Conservation (phyloP, 2,113 vertebrate genomes). For the Lutjanus erythropterus region DNA sequence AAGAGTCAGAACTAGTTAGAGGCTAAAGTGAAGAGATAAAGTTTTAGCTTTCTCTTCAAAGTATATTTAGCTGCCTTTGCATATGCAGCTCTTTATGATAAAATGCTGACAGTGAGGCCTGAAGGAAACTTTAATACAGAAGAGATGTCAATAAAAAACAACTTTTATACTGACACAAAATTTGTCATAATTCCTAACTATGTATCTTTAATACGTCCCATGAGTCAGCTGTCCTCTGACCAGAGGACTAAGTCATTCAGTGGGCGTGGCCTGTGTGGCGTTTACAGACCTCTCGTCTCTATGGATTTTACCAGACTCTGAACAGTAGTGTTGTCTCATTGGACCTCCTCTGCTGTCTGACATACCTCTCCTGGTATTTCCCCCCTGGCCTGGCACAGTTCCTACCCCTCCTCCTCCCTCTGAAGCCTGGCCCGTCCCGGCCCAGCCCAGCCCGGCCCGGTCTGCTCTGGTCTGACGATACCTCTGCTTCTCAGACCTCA, state of each 20-base stretch:
- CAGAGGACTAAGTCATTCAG: background rate
- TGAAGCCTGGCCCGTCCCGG: background rate
- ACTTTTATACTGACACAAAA: too few species aligned
- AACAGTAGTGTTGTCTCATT: conserved; percentile 27
- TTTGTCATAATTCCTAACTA: too few species aligned
- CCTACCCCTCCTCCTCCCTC: conserved; percentile 24
- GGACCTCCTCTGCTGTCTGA: conserved; percentile 48
- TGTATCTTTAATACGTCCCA: background rate
- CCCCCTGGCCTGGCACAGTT: conserved; percentile 1
- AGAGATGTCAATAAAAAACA: too few species aligned
- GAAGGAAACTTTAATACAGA: too few species aligned
- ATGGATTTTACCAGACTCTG: background rate
- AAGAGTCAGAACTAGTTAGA: too few species aligned
- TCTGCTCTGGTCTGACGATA: background rate
- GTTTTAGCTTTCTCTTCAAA: too few species aligned
- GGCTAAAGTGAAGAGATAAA: too few species aligned
- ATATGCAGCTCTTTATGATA: too few species aligned
- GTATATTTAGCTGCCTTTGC: too few species aligned
- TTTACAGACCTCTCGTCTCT: background rate
- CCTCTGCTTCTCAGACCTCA: background rate
- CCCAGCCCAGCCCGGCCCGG: background rate
- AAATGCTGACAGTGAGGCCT: too few species aligned
- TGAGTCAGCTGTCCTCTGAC: background rate
- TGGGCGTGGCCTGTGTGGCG: background rate
- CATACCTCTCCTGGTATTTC: conserved; percentile 67